Conservation (phyloP, 1,140 invertebrate genomes). For the Euura lappo region DNA sequence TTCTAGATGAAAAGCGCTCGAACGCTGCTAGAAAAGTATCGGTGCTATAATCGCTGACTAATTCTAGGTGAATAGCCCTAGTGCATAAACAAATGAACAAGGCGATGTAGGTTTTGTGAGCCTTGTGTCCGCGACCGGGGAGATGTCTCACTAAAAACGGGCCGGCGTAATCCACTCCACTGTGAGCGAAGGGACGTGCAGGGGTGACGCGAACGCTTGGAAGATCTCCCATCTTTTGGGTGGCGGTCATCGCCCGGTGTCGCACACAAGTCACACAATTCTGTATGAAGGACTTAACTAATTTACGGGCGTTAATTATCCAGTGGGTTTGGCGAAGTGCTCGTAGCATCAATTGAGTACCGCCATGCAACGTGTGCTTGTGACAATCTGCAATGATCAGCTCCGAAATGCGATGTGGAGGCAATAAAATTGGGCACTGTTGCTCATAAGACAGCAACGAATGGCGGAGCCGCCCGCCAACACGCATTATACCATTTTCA, state of each 20-base stretch:
- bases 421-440: constrained; percentile 28
- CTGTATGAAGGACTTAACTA: too few species aligned
- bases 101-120: constrained; percentile 32
- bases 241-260: too few species aligned
- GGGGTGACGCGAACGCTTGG: constrained; percentile 30
- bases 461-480: constrained; percentile 28
- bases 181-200: constrained; percentile 39
- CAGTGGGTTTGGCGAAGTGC: constrained; percentile 24
- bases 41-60: constrained; percentile 27
- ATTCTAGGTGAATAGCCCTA: constrained; percentile 32
- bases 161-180: constrained; percentile 53
- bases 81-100: constrained; percentile 31
- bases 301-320: too few species aligned
- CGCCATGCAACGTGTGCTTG: constrained; percentile 43
- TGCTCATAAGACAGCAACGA: constrained; percentile 15
- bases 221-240: constrained; percentile 43
- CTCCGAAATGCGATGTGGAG: constrained; percentile 22
- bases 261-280: too few species aligned
- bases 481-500: constrained; percentile 22
- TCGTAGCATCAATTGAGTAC: constrained; percentile 36
- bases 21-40: constrained; percentile 19
- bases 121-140: constrained; percentile 23
- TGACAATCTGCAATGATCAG: constrained; percentile 39
- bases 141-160: constrained; percentile 37
- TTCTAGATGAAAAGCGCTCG: constrained; percentile 17